phyloP scores from a whole-genome alignment of 2,113 vertebrate genomes.

The Emydura subglobosa region DNA sequence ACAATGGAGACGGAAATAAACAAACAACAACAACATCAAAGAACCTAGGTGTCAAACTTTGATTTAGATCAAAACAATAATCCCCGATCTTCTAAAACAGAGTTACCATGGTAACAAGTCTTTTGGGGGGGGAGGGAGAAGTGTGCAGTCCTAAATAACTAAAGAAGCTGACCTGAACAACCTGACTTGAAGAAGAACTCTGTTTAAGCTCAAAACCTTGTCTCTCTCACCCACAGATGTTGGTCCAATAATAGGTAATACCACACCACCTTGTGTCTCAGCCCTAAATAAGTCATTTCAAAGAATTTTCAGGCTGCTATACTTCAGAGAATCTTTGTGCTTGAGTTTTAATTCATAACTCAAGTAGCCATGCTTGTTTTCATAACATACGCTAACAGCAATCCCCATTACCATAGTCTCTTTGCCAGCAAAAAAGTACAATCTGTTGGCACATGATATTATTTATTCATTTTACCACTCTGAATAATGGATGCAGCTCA shows the following conservation, averaged over 20 bases:
- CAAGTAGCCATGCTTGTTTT: constrained; percentile 10
- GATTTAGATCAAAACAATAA: constrained; percentile 25
- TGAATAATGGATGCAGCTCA: constrained; percentile 60
- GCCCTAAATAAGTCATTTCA: constrained; percentile 3
- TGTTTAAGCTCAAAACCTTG: background rate
- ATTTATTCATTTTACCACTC: constrained; percentile 55
- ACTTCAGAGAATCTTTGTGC: background rate
- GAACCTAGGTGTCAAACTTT: background rate
- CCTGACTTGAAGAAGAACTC: background rate
- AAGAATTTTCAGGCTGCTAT: background rate
- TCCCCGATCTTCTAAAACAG: background rate
- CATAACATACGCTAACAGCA: background rate
- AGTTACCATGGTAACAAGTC: background rate
- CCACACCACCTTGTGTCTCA: background rate
- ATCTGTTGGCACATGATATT: constrained; percentile 21
- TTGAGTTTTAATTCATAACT: background rate
- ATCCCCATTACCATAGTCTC: background rate
- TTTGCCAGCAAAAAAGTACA: background rate
- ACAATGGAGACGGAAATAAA: background rate
- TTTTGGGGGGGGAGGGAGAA: background rate
- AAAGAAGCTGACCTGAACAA: background rate
- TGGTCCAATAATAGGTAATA: background rate
- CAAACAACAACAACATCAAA: background rate
- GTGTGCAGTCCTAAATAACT: background rate
- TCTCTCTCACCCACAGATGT: background rate